Evolutionary conservation across 2,797 vertebrate species (phyloP), one percentile per base, ranked within the genome.

Genomic region (Cuniculus paca): DNA sequence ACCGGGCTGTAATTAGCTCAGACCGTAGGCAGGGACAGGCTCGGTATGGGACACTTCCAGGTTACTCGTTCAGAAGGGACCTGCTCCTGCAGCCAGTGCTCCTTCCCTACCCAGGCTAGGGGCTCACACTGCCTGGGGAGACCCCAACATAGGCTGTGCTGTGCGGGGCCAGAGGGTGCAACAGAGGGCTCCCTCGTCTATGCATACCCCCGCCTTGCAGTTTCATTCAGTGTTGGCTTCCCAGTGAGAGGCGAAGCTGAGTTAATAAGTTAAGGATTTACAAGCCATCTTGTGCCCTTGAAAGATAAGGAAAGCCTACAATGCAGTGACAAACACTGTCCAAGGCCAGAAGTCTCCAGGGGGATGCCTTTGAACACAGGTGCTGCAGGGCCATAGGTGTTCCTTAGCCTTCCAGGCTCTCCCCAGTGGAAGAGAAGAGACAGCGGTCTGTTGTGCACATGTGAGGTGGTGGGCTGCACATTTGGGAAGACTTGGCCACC

Each of bases 1-100:
- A 31, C 28, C 45, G 94, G 93, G 97, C 93, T 84, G 36, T 91
- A 70, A 93, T 96, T 89, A 97, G 95, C 14, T 91, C 52, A 42
- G 63, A 68, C 72, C 9, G 2, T 0, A 54, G 34, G n/a, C 65
- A 0, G 20, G 81, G 60, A 14, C 4, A 8, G 39, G 45, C 39
- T 56, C 16, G 5, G 86, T 78, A 26, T 1, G 0, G 6, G 28
- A 50, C 19, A 9, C 36, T 68, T 58, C 58, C 70, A 61, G 88
- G n/a, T 26, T 42, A 34, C 56, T 6, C 9, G 52, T 52, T 68
- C 68, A 5, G 36, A 77, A 31, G n/a, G 9, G 65, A 36, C 26
- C 4, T 0, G 14, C 14, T 48, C 61, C 54, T 19, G 11, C 56
- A 48, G 56, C 9, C 2, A 3, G 34, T 9, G 56, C 54, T 28